Conservation (phyloP, 2,888 invertebrate species). For the Mystacides longicornis region DNA sequence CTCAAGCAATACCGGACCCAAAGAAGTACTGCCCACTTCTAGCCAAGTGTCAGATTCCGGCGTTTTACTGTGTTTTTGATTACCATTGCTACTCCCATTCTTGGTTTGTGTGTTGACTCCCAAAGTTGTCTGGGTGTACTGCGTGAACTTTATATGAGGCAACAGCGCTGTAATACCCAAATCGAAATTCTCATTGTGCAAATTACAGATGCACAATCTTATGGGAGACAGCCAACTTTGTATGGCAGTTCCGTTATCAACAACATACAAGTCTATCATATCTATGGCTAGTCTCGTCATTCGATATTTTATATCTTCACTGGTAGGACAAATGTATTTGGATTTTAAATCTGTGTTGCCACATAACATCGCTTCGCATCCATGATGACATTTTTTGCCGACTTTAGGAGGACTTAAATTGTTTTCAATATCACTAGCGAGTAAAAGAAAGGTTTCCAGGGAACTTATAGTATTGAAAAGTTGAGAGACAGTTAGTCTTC, state of each 20-base stretch:
- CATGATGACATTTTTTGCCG: constrained; percentile 72
- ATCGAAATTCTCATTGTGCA: constrained; percentile 88
- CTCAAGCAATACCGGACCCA: constrained; percentile 86
- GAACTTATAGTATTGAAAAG: constrained; percentile 81
- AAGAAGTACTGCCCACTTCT: constrained; percentile 82
- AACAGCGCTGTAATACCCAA: constrained; percentile 82
- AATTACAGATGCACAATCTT: constrained; percentile 82
- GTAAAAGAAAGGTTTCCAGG: constrained; percentile 79
- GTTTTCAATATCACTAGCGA: constrained; percentile 86
- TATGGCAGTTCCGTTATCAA: constrained; percentile 81
- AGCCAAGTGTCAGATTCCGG: constrained; percentile 71
- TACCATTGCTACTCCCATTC: constrained; percentile 40
- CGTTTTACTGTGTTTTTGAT: constrained; percentile 34
- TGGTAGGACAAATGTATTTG: constrained; percentile 69
- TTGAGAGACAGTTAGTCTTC: constrained; percentile 83
- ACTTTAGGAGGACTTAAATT: constrained; percentile 75
- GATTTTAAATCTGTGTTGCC: constrained; percentile 60
- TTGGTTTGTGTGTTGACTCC: constrained; percentile 47
- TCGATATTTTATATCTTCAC: constrained; percentile 85
- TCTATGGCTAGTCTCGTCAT: constrained; percentile 87
- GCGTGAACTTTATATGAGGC: constrained; percentile 58
- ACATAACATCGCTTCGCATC: constrained; percentile 61
- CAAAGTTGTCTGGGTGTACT: constrained; percentile 62
- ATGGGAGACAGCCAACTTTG: constrained; percentile 86
- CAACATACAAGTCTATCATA: constrained; percentile 82